These are phyloP conservation scores for Elanoides forficatus DNA, from an alignment of 2,113 vertebrate genomes.

Conservation along the genomic window DNA sequence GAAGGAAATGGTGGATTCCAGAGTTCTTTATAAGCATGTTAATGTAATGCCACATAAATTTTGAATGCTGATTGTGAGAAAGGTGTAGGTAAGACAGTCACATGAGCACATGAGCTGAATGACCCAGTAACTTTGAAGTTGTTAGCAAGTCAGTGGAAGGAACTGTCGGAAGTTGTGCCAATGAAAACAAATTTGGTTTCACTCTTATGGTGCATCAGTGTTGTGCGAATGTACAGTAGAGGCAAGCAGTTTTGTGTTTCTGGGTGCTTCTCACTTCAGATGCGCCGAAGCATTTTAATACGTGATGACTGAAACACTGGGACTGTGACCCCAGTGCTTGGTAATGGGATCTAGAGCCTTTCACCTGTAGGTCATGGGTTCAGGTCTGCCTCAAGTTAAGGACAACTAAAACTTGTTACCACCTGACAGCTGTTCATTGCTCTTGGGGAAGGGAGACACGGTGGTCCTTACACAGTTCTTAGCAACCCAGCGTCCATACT, in stretches of 20 bases:
- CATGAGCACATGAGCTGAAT: not conserved
- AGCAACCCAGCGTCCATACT: not conserved
- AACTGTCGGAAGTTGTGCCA: not conserved
- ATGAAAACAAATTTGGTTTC: not conserved
- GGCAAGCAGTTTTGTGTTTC: not conserved
- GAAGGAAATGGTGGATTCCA: not conserved
- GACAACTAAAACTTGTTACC: not conserved
- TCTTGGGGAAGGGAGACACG: not conserved
- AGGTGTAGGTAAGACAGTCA: not conserved
- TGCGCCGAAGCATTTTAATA: not conserved
- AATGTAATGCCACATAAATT: not conserved
- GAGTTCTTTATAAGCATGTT: not conserved
- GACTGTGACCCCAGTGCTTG: not conserved
- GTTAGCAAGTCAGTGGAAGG: not conserved
- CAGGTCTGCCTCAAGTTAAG: constrained; percentile 7
- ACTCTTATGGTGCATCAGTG: not conserved
- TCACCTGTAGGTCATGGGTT: constrained; percentile 2
- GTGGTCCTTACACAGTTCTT: not conserved
- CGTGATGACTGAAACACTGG: not conserved
- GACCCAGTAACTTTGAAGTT: not conserved
- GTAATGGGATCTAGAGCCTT: constrained; percentile 5
- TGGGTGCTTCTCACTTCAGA: not conserved
- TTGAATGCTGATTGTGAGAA: not conserved
- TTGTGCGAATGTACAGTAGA: not conserved
- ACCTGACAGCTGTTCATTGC: constrained; percentile 1